These are phyloP conservation scores for Morpho helenor DNA, from an alignment of 2,888 invertebrate species.

Conservation along the genomic window DNA sequence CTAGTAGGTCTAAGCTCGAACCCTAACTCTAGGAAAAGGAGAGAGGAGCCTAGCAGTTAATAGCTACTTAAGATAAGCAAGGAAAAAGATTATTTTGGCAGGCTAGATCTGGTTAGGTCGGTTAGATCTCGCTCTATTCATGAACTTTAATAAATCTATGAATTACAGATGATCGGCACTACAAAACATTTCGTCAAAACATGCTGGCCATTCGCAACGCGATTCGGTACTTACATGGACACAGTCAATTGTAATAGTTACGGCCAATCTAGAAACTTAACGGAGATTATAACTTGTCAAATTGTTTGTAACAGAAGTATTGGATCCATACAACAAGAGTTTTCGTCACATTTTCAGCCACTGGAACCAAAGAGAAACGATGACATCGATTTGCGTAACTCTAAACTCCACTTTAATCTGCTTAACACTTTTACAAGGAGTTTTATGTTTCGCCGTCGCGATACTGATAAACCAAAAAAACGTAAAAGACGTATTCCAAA, in stretches of 20 bases:
- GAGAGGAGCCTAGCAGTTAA: too few species aligned
- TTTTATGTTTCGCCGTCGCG: slow-evolving; percentile 46
- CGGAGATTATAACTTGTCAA: slow-evolving; percentile 19
- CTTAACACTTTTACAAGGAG: slow-evolving; percentile 45
- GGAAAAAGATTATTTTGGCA: too few species aligned
- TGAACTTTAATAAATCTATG: background rate
- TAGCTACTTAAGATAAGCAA: too few species aligned
- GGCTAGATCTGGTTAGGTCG: too few species aligned
- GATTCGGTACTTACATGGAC: slow-evolving; percentile 14
- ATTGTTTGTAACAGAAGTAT: slow-evolving; percentile 16
- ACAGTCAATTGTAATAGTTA: background rate
- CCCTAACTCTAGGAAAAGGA: too few species aligned
- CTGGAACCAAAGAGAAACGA: slow-evolving; percentile 12
- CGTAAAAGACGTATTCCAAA: slow-evolving; percentile 58
- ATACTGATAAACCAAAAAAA: slow-evolving; percentile 39
- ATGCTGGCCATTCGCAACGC: slow-evolving; percentile 30
- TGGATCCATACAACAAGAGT: slow-evolving; percentile 16
- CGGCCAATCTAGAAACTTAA: background rate
- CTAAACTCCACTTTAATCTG: slow-evolving; percentile 35
- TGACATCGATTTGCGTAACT: slow-evolving; percentile 26
- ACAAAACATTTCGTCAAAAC: slow-evolving; percentile 36
- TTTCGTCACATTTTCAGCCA: slow-evolving; percentile 34
- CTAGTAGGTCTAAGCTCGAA: too few species aligned
- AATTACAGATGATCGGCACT: slow-evolving; percentile 49
- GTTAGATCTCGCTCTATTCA: too few species aligned